Base-by-base conservation (phyloP, 2,113 vertebrate species). In the Trichomycterus rosablanca region DNA sequence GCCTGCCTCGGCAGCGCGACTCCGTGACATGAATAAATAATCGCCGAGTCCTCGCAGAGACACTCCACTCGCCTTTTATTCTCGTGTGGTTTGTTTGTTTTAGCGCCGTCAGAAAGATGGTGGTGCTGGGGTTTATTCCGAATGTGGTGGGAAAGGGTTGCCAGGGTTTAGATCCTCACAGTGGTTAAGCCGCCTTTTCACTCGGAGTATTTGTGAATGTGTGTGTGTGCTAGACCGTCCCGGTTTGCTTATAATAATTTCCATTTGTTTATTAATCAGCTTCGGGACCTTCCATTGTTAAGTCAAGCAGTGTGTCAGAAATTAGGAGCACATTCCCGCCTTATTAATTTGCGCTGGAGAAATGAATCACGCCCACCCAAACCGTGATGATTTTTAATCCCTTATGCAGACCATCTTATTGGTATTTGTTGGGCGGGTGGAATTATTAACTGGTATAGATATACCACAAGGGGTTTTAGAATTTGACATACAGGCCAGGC, bases 21-120 rank as follows among this genome's bases (percentile, higher is more conserved):
- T 81, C 70, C 79, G 77, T 73, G 67, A 76, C 80, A 78, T 80
- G 71, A 81, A 75, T 80, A 76, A 82, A 80, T 78, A 78, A 79
- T 71, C 45, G 75, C 68, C 45, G 52, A 59, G 59, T 76, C 68
- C 78, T 73, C 59, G 64, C 53, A 66, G 28, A 71, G 74, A 75
- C 71, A 59, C 59, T 64, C 75, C 52, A 22, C 57, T 19, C 62
- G 39, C 55, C 19, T 55, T 54, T 9, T 40, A 10, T 52, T 67
- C 46, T 45, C 45, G 20, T 44, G 43, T 48, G 51, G 20, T 24
- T 30, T 34, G 11, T 55, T 15, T 63, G 19, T 56, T n/a, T 60
- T 44, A 55, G 48, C 59, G 50, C 19, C 46, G 26, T 61, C 43
- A 64, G 55, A 30, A 57, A 59, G 50, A 53, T 53, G 40, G 19